phyloP scores from a whole-genome alignment of 2,113 vertebrate genomes.

The Anser cygnoides region DNA sequence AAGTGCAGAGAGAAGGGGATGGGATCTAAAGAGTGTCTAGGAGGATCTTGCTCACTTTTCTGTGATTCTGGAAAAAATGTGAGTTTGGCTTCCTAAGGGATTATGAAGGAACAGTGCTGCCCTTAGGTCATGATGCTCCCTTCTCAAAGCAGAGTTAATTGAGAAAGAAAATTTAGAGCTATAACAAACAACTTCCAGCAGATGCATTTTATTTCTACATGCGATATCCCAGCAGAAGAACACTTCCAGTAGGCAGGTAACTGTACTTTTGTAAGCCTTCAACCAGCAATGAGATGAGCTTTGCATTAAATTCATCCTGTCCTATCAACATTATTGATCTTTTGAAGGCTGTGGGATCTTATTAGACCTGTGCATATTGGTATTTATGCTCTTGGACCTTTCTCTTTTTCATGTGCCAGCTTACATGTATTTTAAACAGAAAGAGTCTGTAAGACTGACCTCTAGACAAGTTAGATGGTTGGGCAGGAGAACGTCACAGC shows the following conservation, averaged over 20 bases:
- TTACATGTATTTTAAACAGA: not conserved
- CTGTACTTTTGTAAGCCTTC: not conserved
- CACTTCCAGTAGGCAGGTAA: not conserved
- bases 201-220: not conserved
- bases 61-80: not conserved
- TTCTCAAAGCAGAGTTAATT: not conserved
- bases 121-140: not conserved
- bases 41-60: not conserved
- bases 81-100: not conserved
- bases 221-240: not conserved
- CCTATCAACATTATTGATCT: not conserved
- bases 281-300: not conserved
- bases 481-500: not conserved
- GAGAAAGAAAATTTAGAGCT: not conserved
- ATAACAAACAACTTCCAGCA: not conserved
- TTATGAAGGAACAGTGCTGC: not conserved
- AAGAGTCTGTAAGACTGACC: not conserved
- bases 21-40: not conserved
- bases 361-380: not conserved
- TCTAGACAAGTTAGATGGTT: not conserved
- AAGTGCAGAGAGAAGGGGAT: not conserved
- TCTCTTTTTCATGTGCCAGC: not conserved
- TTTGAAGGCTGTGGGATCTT: not conserved
- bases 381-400: not conserved
- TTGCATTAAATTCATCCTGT: not conserved